Evolutionary conservation across 2,797 vertebrate genomes (phyloP), one percentile per base, ranked within the genome.

Genomic region (Phataginus tricuspis): DNA sequence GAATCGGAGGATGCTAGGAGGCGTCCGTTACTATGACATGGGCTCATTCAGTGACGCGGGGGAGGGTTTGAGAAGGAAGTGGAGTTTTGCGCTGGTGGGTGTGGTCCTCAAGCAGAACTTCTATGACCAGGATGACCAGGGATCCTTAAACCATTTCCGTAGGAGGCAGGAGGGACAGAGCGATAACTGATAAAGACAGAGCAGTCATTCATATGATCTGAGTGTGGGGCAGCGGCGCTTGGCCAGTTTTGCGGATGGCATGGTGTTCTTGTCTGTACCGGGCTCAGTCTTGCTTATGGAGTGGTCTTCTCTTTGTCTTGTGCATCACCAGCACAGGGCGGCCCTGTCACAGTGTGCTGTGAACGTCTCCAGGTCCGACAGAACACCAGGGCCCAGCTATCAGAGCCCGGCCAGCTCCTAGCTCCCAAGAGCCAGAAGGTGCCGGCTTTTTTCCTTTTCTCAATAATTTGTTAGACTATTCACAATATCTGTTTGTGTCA

Each of bases 161-260:
- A 11, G 45, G 61, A 39, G 5, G 53, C 14, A 27, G 9, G 37
- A 83, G 63, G 57, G 29, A 57, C 7, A 21, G 66, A 34, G 18
- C 57, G 15, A 1, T 7, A 11, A 66, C 0, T 0, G 2, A 21
- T 37, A 4, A 55, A 71, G 45, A 45, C 23, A 19, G 10, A 12
- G 78, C 75, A 10, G 61, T 34, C 42, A 1, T 7, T 34, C 9
- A 5, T 1, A 25, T 8, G 34, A 57, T 55, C 64, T 5, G 37
- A 80, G 79, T 34, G 4, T 23, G 4, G 66, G 45, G 42, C 42
- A 10, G 8, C 8, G 27, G 25, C 0, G 16, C 53, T 1, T 2
- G n/a, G 53, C 66, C 27, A 12, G 18, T 77, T 71, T 16, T 66
- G 25, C 12, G 16, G 34, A 39, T 2, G 2, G 18, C 78, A 51